A percentile compares a stretch with the other conserved stretches of the same genome.
phyloP scores from a whole-genome alignment of 2,113 vertebrate genomes.

The Sitta europaea region DNA sequence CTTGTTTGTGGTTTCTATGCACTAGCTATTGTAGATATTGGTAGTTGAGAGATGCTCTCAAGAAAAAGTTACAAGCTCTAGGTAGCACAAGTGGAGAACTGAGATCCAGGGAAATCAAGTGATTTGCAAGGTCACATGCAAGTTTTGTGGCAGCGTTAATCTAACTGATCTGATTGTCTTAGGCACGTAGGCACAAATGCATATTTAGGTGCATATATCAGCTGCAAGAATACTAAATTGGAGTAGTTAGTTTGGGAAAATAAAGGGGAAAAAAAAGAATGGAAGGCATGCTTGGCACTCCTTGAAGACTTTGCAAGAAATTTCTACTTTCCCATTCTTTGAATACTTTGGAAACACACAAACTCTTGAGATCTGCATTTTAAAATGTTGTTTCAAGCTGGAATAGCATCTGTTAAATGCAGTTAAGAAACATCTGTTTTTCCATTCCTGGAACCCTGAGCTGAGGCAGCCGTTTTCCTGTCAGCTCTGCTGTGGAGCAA shows the following conservation, averaged over 20 bases:
- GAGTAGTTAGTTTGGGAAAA: neutral
- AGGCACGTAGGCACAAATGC: neutral
- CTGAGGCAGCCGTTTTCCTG: slow-evolving; percentile 1
- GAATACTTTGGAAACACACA: slow-evolving; percentile 12
- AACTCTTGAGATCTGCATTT: slow-evolving; percentile 14
- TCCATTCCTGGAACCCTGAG: neutral
- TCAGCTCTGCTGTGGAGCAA: neutral
- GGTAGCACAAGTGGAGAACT: neutral
- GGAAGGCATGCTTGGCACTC: neutral
- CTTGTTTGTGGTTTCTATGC: neutral
- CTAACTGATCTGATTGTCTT: neutral
- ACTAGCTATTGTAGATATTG: neutral
- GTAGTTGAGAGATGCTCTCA: neutral
- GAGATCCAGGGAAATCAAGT: neutral
- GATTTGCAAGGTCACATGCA: neutral
- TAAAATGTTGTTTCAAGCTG: slow-evolving; percentile 29
- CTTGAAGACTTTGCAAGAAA: slow-evolving; percentile 13
- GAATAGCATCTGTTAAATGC: slow-evolving; percentile 36
- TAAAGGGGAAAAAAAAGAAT: accelerated
- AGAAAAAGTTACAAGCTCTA: neutral
- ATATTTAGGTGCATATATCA: neutral
- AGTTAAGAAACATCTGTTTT: slow-evolving; percentile 54
- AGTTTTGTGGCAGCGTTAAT: neutral
- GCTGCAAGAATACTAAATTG: neutral
- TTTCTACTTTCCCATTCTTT: slow-evolving; percentile 30